phyloP scores from a whole-genome alignment of 2,797 vertebrate species.

The Chiloscyllium punctatum region DNA sequence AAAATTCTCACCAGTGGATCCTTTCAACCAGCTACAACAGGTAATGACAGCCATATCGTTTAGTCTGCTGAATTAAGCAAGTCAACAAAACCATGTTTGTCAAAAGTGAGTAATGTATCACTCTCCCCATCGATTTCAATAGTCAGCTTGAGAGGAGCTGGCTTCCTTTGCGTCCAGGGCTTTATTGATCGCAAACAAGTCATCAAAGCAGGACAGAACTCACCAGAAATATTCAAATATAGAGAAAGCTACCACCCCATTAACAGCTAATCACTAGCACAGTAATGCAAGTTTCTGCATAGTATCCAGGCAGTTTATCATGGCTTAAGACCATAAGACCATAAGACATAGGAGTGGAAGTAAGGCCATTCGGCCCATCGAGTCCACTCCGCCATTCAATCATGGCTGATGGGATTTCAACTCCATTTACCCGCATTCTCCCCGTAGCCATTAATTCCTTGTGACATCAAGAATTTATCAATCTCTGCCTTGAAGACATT shows the following conservation, averaged over 20 bases:
- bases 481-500: too few species aligned
- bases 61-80: background rate
- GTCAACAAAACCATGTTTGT: background rate
- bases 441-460: too few species aligned
- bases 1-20: background rate
- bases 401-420: too few species aligned
- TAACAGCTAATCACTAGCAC: background rate
- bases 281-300: background rate
- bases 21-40: background rate
- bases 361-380: too few species aligned
- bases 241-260: background rate
- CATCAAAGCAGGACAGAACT: background rate
- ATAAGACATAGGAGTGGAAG: too few species aligned
- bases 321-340: too few species aligned
- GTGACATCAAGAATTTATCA: too few species aligned
- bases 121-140: background rate
- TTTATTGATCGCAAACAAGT: background rate
- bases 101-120: background rate
- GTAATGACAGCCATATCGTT: background rate
- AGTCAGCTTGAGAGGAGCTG: background rate
- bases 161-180: background rate
- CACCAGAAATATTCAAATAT: too few species aligned
- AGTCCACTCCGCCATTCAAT: too few species aligned
- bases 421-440: too few species aligned
- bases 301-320: background rate